Percentiles rank a stretch among this genome's conserved stretches.
Conservation (phyloP, 2,797 vertebrate species). For the Mormyrus proboscirostris region DNA sequence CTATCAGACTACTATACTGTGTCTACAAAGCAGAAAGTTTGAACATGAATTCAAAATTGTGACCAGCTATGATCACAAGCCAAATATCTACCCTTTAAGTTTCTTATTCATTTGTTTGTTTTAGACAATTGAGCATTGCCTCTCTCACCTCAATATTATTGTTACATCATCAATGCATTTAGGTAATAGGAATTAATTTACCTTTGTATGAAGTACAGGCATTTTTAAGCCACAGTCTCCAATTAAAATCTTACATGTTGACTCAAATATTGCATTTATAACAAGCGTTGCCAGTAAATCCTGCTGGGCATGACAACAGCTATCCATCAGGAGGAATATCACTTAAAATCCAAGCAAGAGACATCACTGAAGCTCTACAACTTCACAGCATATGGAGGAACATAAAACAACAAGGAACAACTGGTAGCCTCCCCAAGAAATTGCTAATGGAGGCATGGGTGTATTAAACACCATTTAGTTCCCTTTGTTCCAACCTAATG, state of each 20-base stretch:
- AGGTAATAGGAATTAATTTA: not conserved
- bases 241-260: not conserved
- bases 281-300: not conserved
- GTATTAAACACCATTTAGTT: constrained; percentile 7
- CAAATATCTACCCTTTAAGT: not conserved
- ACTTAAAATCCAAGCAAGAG: not conserved
- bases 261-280: not conserved
- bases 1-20: not conserved
- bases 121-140: not conserved
- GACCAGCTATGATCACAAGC: not conserved
- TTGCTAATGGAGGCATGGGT: not conserved
- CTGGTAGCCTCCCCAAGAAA: not conserved
- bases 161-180: not conserved
- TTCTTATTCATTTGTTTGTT: not conserved
- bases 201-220: not conserved
- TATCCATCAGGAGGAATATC: not conserved
- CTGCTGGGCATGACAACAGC: not conserved
- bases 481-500: not conserved
- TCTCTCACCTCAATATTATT: not conserved
- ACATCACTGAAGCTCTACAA: not conserved
- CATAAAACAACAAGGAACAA: not conserved
- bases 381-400: not conserved
- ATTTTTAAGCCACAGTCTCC: not conserved
- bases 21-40: not conserved
- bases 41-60: not conserved